Base-by-base conservation (phyloP, 2,113 vertebrate genomes). In the Alexandromys fortis region DNA sequence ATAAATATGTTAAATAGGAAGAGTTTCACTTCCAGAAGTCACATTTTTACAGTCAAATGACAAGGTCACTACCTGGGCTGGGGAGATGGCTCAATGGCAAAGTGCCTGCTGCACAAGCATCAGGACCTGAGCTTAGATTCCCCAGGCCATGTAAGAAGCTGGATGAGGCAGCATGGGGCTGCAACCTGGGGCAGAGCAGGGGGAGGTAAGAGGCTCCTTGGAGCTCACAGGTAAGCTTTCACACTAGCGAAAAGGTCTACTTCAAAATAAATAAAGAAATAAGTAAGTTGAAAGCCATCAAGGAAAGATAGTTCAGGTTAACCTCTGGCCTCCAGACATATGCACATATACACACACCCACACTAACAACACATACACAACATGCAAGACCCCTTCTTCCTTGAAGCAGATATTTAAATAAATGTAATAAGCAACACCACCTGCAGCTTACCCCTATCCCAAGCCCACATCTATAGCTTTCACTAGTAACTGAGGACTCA, bases 11-110 rank as follows among this genome's bases (percentile, higher is more conserved):
- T 87, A 89, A 70, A 86, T 6, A 87, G 3, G 90, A 68, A 85
- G 85, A 10, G 94, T 79, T 89, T 94, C 38, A 78, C 42, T 94
- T 58, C 17, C 77, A 92, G 33, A 92, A 96, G 89, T 94, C 61
- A 92, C 16, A 96, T 42, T 49, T 26, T 88, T 91, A 24, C 2
- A 68, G 78, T 78, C 45, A 97, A 86, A 73, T 52, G 55, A 83
- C 49, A 91, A 89, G 58, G 28, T 38, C 65, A 91, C 82, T 61
- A 78, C 49, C 33, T 68, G 67, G 30, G 35, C 68, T 30, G 67
- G 67, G 45, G 86, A n/a, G 86, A 2, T n/a, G 47, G 67, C 67
- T 52, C 67, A 72, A 10, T 4, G 42, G 63, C 35, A 33, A 47
- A 67, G 38, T 5, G 26, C 26, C 38, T 35, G 63, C 30, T 35